Percentiles rank a stretch among this genome's conserved stretches.
Evolutionary conservation across 2,113 vertebrate species (phyloP).

Genomic region (Otocyon megalotis): DNA sequence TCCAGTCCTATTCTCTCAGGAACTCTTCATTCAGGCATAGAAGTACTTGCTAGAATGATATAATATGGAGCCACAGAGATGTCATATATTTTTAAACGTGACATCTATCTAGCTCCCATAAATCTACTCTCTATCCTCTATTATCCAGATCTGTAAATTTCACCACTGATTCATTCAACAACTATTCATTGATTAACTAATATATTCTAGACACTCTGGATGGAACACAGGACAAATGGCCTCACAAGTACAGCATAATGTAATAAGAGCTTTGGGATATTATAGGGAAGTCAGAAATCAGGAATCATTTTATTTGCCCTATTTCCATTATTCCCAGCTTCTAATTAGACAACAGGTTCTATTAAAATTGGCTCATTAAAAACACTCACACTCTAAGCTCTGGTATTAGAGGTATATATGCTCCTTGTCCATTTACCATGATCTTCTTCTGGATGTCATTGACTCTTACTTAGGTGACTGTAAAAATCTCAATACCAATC

Average conservation of each 20-base stretch:
- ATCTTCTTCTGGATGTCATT: background rate
- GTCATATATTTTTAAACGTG: background rate
- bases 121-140: background rate
- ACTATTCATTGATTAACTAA: background rate
- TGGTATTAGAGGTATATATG: background rate
- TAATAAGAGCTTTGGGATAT: background rate
- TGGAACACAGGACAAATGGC: background rate
- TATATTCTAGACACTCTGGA: background rate
- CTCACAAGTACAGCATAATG: too few relatives aligned
- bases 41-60: background rate
- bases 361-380: background rate
- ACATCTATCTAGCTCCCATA: background rate
- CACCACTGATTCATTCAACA: background rate
- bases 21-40: rapidly evolving
- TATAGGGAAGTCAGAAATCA: background rate
- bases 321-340: background rate
- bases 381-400: background rate
- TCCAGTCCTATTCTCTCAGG: background rate
- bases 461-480: background rate
- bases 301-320: background rate
- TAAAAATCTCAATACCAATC: background rate
- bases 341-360: background rate
- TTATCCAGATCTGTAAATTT: background rate
- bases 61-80: background rate
- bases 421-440: background rate